Percentiles rank a stretch among this genome's conserved stretches.
Evolutionary conservation across 2,113 vertebrate genomes (phyloP).

Genomic region (Eclectus roratus): DNA sequence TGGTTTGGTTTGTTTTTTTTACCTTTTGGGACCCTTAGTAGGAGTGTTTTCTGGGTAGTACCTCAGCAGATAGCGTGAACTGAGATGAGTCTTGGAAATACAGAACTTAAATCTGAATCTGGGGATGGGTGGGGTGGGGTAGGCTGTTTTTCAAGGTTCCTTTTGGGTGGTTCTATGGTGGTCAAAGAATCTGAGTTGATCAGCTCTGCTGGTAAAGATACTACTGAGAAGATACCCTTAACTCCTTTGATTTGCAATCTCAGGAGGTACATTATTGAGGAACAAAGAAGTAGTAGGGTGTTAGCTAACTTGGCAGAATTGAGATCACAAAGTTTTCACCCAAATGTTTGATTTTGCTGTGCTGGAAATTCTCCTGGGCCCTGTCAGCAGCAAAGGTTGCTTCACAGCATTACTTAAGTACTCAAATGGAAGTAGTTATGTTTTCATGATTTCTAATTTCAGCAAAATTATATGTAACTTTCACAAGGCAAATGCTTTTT

Average conservation of each 20-base stretch:
- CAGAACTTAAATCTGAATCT: not conserved
- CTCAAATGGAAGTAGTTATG: slow-evolving; percentile 64
- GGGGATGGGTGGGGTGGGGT: not conserved
- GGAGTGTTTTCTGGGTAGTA: not conserved
- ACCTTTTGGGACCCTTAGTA: not conserved
- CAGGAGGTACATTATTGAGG: not conserved
- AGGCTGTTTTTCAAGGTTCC: not conserved
- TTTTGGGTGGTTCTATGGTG: not conserved
- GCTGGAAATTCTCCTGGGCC: slow-evolving; percentile 13
- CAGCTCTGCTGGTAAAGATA: not conserved
- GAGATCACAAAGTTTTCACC: slow-evolving; percentile 9
- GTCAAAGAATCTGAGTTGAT: not conserved
- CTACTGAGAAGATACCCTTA: not conserved
- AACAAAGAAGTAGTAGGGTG: not conserved
- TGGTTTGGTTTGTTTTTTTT: not conserved
- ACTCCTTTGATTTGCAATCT: not conserved
- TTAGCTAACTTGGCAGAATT: not conserved
- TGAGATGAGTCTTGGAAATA: not conserved
- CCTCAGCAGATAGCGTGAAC: not conserved
- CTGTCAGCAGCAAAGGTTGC: slow-evolving; percentile 40
- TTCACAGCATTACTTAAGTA: slow-evolving; percentile 55
- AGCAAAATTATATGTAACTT: slow-evolving; percentile 54
- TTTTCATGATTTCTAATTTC: slow-evolving; percentile 66
- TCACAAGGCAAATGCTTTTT: slow-evolving; percentile 56
- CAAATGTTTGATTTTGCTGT: slow-evolving; percentile 40